Base-by-base conservation (phyloP, 2,797 vertebrate species). In the Neoniphon sammara region DNA sequence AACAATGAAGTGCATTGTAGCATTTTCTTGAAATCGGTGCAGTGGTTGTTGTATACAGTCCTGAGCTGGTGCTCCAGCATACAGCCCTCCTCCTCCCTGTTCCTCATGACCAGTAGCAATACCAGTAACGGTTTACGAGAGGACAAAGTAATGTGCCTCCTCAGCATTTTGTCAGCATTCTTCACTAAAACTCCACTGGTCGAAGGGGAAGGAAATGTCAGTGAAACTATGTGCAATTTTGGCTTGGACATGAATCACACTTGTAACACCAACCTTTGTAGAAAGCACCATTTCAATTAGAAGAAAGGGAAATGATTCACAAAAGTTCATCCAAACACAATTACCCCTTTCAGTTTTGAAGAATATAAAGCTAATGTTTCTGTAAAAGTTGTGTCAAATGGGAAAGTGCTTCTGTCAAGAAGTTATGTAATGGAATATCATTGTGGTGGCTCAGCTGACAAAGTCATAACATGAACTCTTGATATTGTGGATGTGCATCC, bases 161-260 rank as follows among this genome's bases (percentile, higher is more conserved):
- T 95, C 91, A 93, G 93, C 93, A 70, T 87, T 94, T 72, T 88
- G 69, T 67, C 30, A 31, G 30, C 30, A 31, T 31, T 31, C 70
- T 84, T 85, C 87, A 78, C 84, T 85, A 81, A 91, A 91, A 90
- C 75, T 81, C 89, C 59, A 89, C 81, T 80, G 78, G 30, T 70
- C 71, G 77, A 88, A 89, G 85, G 89, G 85, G 92, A 93, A 94
- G 92, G 92, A 93, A 94, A 81, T 79, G 80, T 59, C 74, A 77
- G 64, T 53, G 71, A 66, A 73, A 76, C 47, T 79, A 23, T 18
- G 47, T 75, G 70, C 57, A 87, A 36, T 67, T 25, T 31, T 25
- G 14, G 50, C 67, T 81, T 53, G 75, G 57, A 53, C 56, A 68
- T 70, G 67, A 81, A 50, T 56, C 46, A 31, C 50, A 79, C 68